Evolutionary conservation across 1,140 invertebrate species (phyloP).

Genomic region (Luehdorfia chinensis): DNA sequence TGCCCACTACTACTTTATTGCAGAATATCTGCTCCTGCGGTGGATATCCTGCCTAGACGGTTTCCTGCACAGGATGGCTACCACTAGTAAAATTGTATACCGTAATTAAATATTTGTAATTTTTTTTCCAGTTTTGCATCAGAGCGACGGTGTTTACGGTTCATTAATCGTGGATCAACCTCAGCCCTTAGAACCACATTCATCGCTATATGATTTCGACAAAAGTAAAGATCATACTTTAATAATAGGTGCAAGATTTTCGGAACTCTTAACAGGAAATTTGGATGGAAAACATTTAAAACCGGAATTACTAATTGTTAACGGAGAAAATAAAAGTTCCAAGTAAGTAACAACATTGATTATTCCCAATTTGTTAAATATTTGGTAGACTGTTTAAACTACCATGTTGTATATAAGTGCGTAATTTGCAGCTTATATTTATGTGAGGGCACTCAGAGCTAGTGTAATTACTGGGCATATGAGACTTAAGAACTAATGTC

Average conservation of each 20-base stretch:
- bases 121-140: constrained; percentile 78
- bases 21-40: no score
- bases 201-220: constrained; percentile 84
- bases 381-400: no score
- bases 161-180: constrained; percentile 84
- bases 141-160: constrained; percentile 89
- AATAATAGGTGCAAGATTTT: constrained; percentile 48
- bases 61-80: no score
- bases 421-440: no score
- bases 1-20: no score
- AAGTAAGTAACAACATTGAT: constrained; percentile 45
- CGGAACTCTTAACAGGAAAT: constrained; percentile 44
- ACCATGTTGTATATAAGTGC: no score
- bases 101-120: no score
- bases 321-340: constrained; percentile 37
- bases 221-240: constrained; percentile 56
- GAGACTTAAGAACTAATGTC: no score
- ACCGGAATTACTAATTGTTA: constrained; percentile 42
- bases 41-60: no score
- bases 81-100: no score
- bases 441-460: no score
- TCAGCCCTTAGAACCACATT: constrained; percentile 80
- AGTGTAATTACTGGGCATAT: no score
- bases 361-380: constrained; percentile 8
- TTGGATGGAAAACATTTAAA: constrained; percentile 35